phyloP scores from a whole-genome alignment of 2,797 vertebrate species.

The Ficedula albicollis region DNA sequence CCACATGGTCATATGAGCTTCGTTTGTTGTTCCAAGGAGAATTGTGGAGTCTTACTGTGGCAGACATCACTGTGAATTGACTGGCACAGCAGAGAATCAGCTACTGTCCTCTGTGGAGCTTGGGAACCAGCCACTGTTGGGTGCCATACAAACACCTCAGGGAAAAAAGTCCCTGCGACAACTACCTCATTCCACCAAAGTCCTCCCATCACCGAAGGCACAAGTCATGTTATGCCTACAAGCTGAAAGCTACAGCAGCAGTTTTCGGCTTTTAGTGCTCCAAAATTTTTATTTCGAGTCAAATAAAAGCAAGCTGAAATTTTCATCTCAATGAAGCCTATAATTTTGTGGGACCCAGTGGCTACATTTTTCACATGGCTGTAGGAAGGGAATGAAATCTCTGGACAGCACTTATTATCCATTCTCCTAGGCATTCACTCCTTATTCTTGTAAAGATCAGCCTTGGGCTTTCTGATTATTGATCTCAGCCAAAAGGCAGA shows the following conservation, averaged over 20 bases:
- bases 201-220: neutral
- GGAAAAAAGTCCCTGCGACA: neutral
- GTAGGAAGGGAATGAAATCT: constrained; percentile 33
- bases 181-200: neutral
- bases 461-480: constrained; percentile 52
- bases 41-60: neutral
- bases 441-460: constrained; percentile 46
- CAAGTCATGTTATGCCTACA: neutral
- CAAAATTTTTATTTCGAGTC: constrained; percentile 31
- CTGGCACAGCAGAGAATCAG: neutral
- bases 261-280: neutral
- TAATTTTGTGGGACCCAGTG: constrained; percentile 27
- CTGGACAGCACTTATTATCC: constrained; percentile 31
- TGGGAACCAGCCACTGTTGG: neutral
- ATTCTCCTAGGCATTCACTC: constrained; percentile 29
- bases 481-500: constrained; percentile 39
- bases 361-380: constrained; percentile 27
- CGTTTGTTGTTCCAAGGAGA: neutral
- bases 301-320: constrained; percentile 37
- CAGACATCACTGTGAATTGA: neutral
- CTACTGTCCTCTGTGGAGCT: neutral
- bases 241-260: neutral
- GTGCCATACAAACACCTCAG: neutral
- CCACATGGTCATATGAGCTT: fast-evolving
- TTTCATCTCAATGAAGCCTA: constrained; percentile 35